Conservation (phyloP, 2,113 vertebrate genomes). For the Phalacrocorax carbo region DNA sequence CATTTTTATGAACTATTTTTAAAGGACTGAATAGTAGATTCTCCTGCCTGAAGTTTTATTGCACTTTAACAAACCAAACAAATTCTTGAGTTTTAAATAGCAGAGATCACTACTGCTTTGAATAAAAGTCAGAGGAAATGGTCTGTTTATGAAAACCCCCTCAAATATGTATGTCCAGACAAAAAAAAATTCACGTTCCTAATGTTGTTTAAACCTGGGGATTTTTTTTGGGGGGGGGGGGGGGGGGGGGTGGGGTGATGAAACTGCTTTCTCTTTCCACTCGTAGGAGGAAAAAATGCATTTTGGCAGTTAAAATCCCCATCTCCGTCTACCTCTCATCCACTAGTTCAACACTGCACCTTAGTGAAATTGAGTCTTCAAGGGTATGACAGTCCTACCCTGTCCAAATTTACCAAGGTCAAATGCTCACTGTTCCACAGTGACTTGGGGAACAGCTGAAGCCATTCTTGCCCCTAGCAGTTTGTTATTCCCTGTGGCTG, state of each 20-base stretch:
- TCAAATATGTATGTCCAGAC: not conserved
- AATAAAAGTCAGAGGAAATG: not conserved
- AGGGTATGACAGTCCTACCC: not conserved
- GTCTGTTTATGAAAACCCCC: not conserved
- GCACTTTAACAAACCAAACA: not conserved
- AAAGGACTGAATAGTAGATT: not conserved
- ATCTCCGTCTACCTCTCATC: not conserved
- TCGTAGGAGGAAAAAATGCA: not conserved
- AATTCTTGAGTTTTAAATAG: constrained; percentile 1
- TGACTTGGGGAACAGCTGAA: not conserved
- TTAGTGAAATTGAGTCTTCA: not conserved
- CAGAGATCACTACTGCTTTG: not conserved
- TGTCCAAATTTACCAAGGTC: not conserved
- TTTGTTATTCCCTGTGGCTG: not conserved
- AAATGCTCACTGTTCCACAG: rapidly evolving
- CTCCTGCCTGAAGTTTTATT: constrained; percentile 9
- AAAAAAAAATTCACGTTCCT: not conserved
- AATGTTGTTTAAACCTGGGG: not conserved
- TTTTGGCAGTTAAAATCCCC: not conserved
- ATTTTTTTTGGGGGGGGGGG: not conserved
- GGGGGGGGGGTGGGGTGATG: not conserved
- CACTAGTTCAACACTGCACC: not conserved
- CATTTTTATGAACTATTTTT: constrained; percentile 7
- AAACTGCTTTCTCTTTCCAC: not conserved
- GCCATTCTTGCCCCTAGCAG: not conserved